phyloP scores from a whole-genome alignment of 2,888 invertebrate species.

The Melanargia galathea region DNA sequence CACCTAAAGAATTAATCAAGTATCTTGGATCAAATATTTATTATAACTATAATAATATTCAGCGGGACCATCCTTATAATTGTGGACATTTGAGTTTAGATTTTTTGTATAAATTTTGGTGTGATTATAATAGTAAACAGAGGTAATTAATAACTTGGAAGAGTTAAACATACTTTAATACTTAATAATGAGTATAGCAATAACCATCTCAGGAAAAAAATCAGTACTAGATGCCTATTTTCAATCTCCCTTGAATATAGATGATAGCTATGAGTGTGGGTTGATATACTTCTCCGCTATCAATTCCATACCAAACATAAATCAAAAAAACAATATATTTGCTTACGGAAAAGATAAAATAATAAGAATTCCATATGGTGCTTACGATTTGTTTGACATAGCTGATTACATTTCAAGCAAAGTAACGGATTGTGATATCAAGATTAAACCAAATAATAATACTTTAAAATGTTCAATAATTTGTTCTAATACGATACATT shows the following conservation, averaged over 20 bases:
- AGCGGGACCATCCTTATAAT: background rate
- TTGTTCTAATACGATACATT: background rate
- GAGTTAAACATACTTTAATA: background rate
- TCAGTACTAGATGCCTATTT: background rate
- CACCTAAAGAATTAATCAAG: constrained; percentile 24
- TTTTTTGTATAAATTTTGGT: background rate
- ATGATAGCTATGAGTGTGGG: background rate
- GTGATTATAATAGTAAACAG: background rate
- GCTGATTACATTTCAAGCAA: background rate
- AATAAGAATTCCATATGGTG: background rate
- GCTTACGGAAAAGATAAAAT: background rate
- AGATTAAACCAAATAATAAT: constrained; percentile 1
- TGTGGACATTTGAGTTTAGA: constrained; percentile 1
- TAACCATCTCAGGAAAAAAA: background rate
- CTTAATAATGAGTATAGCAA: background rate
- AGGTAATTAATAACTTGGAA: background rate
- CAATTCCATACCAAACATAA: background rate
- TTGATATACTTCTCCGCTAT: background rate
- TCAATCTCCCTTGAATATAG: background rate
- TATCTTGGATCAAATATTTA: constrained; percentile 20
- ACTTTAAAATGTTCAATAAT: background rate
- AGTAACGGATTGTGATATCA: constrained; percentile 3
- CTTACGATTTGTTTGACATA: constrained; percentile 5
- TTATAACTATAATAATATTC: constrained; percentile 25
- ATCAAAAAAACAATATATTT: background rate